Percentiles rank a stretch among this genome's conserved stretches.
Evolutionary conservation across 2,113 vertebrate genomes (phyloP).

Genomic region (Podarcis muralis): DNA sequence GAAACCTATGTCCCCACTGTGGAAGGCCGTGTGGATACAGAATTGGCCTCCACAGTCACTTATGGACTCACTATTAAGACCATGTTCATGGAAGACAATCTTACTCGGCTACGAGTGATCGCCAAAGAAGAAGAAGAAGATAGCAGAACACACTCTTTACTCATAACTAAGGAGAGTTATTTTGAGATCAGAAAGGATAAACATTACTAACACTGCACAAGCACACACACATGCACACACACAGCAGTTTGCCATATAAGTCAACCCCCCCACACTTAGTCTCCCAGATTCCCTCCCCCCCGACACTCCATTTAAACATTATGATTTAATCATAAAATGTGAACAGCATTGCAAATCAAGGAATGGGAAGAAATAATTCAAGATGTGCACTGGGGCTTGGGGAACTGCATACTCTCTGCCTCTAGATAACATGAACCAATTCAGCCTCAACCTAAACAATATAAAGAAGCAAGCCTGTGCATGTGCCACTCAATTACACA

Average conservation of each 20-base stretch:
- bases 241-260: neutral
- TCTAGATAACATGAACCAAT: neutral
- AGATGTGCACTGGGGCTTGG: no score
- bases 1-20: no score
- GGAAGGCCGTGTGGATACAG: no score
- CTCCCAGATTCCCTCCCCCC: no score
- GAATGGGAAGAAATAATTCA: no score
- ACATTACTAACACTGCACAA: neutral
- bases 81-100: no score
- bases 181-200: neutral
- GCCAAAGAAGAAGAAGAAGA: no score
- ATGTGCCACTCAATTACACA: neutral
- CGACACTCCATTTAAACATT: neutral
- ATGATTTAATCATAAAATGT: neutral
- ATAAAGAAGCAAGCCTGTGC: neutral
- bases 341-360: neutral
- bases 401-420: no score
- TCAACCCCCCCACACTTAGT: neutral
- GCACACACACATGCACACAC: neutral
- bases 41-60: no score
- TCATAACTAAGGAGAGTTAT: neutral
- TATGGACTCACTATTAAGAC: no score
- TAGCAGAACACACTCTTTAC: neutral
- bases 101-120: no score
- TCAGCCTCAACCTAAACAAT: neutral